These are phyloP conservation scores for Magallana angulata DNA, from an alignment of 1,140 invertebrate species.

Conservation along the genomic window DNA sequence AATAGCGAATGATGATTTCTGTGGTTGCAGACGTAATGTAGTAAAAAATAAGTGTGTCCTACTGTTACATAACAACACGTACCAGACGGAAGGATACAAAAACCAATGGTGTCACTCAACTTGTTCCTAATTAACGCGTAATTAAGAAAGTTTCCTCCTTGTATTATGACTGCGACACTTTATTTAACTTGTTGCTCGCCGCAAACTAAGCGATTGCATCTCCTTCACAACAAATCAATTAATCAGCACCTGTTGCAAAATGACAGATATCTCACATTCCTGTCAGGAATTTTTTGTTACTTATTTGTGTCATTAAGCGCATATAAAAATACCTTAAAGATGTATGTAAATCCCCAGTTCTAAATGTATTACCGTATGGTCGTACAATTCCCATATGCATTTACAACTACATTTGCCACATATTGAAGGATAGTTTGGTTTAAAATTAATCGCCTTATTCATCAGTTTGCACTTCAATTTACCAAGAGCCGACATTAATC, in stretches of 20 bases:
- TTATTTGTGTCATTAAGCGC: background rate
- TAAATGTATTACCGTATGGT: background rate
- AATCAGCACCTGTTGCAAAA: background rate
- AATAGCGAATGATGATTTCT: too few relatives aligned
- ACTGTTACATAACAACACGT: background rate
- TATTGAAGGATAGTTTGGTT: constrained; percentile 21
- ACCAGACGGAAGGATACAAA: background rate
- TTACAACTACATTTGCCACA: background rate
- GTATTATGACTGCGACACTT: background rate
- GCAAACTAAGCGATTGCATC: background rate
- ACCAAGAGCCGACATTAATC: background rate
- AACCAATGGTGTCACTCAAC: background rate
- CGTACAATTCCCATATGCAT: background rate
- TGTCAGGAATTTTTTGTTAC: background rate
- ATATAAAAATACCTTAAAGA: background rate
- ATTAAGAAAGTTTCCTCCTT: constrained; percentile 1
- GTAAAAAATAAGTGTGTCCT: too few relatives aligned
- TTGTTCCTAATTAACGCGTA: background rate
- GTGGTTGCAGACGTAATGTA: too few relatives aligned
- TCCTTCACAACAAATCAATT: background rate
- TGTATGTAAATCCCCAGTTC: background rate
- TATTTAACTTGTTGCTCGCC: too few relatives aligned
- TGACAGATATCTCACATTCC: background rate
- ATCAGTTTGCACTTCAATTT: constrained; percentile 28
- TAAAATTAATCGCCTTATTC: constrained; percentile 28